Evolutionary conservation across 2,888 invertebrate genomes (phyloP).

Genomic region (Dendrolimus pini): DNA sequence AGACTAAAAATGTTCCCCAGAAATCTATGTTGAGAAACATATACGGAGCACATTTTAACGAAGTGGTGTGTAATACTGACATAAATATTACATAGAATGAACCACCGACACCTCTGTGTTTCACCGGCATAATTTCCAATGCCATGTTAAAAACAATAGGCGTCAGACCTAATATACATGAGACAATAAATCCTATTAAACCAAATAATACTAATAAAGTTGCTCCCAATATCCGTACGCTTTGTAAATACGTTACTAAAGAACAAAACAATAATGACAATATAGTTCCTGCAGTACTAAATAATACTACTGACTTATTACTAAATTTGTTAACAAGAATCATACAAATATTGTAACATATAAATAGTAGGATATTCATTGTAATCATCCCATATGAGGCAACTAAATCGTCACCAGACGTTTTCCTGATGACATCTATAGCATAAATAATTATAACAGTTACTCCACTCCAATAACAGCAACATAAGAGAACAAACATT

Average conservation of each 20-base stretch:
- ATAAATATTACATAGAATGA: slow-evolving; percentile 13
- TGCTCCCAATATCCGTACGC: slow-evolving; percentile 3
- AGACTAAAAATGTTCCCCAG: slow-evolving; percentile 16
- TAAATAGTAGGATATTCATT: slow-evolving; percentile 4
- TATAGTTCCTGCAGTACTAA: slow-evolving; percentile 9
- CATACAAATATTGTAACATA: slow-evolving; percentile 7
- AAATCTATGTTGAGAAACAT: slow-evolving; percentile 11
- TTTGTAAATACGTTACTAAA: slow-evolving; percentile 9
- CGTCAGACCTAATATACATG: slow-evolving; percentile 11
- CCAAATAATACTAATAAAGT: slow-evolving; percentile 12
- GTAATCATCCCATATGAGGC: slow-evolving; percentile 11
- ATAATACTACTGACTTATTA: slow-evolving; percentile 14
- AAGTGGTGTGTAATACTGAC: slow-evolving; percentile 11
- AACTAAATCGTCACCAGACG: slow-evolving; percentile 11
- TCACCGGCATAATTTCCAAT: slow-evolving; percentile 19
- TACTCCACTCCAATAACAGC: slow-evolving; percentile 18
- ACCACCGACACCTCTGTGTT: slow-evolving; percentile 17
- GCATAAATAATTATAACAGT: slow-evolving; percentile 13
- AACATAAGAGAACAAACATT: slow-evolving; percentile 12
- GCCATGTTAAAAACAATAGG: slow-evolving; percentile 10
- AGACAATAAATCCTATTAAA: slow-evolving; percentile 11
- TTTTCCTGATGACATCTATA: slow-evolving; percentile 13
- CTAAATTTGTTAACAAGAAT: slow-evolving; percentile 13
- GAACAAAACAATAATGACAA: slow-evolving; percentile 6
- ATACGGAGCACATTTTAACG: slow-evolving; percentile 17